Base-by-base conservation (phyloP, 2,113 vertebrate genomes). In the Perca flavescens region DNA sequence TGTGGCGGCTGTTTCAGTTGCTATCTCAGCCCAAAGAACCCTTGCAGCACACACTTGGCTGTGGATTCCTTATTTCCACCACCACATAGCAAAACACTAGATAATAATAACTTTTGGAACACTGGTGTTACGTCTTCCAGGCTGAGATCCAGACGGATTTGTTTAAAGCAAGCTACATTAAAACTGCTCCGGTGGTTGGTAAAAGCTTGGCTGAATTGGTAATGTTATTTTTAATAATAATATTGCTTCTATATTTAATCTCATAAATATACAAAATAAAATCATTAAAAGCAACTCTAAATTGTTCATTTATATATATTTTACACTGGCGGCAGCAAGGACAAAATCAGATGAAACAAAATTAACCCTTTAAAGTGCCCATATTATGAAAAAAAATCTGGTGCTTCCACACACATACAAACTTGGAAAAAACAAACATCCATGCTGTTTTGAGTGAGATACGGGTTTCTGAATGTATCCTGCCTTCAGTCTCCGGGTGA, bases 21-120 rank as follows among this genome's bases (percentile, higher is more conserved):
- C 71, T 74, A 76, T 82, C 62, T 81, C 56, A 58, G 80, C 70
- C 69, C 67, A 88, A 89, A 91, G 68, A 91, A 91, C 77, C 86
- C 80, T 78, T 52, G 70, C 74, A 82, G 76, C 65, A 76, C 71
- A 79, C 53, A 69, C 76, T 84, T 71, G 73, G 61, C 70, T 47
- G 60, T 84, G 69, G 80, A 64, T 84, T 85, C 83, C 9, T 68
- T 68, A 72, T 80, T 84, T 66, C 56, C 72, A 57, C 46, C 60
- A 31, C 75, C 47, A 74, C 43, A 75, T 12, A 36, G 49, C 46
- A 72, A 87, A 84, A 76, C 50, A 77, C 60, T 54, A 87, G 63
- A 82, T 70, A 79, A 63, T 81, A 83, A 83, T 58, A 79, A 71
- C 57, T 78, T 66, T 49, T 56, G 81, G 68, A 83, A 61, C 14